A percentile compares a stretch with the other conserved stretches of the same genome.
Evolutionary conservation across 2,888 invertebrate species (phyloP).

Genomic region (Chrysolina americana): DNA sequence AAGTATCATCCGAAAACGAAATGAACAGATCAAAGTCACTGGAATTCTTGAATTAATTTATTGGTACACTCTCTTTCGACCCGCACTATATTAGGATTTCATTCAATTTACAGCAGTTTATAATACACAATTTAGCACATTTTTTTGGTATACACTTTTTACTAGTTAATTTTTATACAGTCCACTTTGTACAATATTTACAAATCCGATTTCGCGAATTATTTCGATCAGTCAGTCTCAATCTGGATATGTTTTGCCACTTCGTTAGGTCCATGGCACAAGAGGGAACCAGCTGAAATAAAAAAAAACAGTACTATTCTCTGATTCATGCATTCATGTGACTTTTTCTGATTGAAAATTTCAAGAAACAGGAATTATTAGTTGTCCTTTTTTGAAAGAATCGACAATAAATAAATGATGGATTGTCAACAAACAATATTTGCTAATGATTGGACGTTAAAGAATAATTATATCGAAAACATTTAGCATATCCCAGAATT

Average conservation of each 20-base stretch:
- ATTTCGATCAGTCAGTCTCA: slow-evolving; percentile 60
- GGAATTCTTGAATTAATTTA: no score
- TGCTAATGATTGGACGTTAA: no score
- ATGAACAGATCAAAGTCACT: no score
- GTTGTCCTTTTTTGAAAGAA: no score
- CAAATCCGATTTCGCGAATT: slow-evolving; percentile 34
- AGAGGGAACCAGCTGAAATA: slow-evolving; percentile 38
- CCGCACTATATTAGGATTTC: slow-evolving; percentile 33
- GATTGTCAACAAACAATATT: no score
- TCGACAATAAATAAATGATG: no score
- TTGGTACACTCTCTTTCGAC: slow-evolving; percentile 6
- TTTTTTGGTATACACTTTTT: slow-evolving; percentile 54
- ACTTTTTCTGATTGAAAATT: no score
- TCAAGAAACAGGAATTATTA: no score
- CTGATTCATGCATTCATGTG: no score
- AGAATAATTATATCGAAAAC: no score
- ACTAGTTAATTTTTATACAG: slow-evolving; percentile 47
- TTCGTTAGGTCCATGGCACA: slow-evolving; percentile 42
- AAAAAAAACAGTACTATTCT: background rate
- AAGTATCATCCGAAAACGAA: no score
- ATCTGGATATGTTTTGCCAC: slow-evolving; percentile 60
- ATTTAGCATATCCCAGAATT: no score
- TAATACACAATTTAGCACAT: slow-evolving; percentile 52
- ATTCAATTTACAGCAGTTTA: slow-evolving; percentile 40
- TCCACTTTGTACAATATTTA: slow-evolving; percentile 53